Percentiles rank a stretch among this genome's conserved stretches.
phyloP scores from a whole-genome alignment of 2,888 invertebrate genomes.

The Hypercompe scribonia region DNA sequence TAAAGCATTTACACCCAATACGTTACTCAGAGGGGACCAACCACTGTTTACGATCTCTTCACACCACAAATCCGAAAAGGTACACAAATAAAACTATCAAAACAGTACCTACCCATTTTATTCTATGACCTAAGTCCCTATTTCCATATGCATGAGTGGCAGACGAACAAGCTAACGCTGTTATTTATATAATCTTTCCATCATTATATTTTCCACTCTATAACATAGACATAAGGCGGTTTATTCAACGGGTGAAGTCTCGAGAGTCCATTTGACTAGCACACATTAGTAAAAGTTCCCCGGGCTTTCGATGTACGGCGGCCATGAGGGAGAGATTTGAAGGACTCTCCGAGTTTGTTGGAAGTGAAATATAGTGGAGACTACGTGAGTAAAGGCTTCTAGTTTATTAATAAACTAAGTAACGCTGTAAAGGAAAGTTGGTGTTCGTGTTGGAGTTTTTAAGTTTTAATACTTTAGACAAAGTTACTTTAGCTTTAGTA shows the following conservation, averaged over 20 bases:
- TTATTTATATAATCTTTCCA: constrained; percentile 61
- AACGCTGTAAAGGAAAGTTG: constrained; percentile 23
- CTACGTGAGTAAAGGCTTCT: constrained; percentile 23
- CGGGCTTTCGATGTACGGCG: constrained; percentile 68
- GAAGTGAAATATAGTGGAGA: constrained; percentile 27
- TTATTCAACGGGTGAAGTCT: constrained; percentile 69
- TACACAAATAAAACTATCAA: constrained; percentile 61
- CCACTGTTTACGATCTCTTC: constrained; percentile 47
- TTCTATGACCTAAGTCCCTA: constrained; percentile 79
- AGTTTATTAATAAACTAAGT: constrained; percentile 26
- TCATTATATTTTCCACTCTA: constrained; percentile 67
- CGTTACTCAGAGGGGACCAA: constrained; percentile 36
- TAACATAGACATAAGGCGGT: constrained; percentile 61
- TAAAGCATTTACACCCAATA: constrained; percentile 43
- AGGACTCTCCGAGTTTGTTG: constrained; percentile 47
- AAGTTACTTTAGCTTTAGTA: not conserved
- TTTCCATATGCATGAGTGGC: constrained; percentile 85
- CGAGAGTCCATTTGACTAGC: constrained; percentile 85
- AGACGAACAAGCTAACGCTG: constrained; percentile 64
- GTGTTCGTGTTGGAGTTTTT: constrained; percentile 14
- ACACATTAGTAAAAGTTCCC: constrained; percentile 85
- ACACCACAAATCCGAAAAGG: constrained; percentile 55
- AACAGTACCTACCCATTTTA: constrained; percentile 57
- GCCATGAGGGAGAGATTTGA: constrained; percentile 55
- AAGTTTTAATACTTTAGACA: constrained; percentile 1